Evolutionary conservation across 53 echinoderm and acorn worm genomes (phyloP).

Genomic region (Mesocentrotus franciscanus): DNA sequence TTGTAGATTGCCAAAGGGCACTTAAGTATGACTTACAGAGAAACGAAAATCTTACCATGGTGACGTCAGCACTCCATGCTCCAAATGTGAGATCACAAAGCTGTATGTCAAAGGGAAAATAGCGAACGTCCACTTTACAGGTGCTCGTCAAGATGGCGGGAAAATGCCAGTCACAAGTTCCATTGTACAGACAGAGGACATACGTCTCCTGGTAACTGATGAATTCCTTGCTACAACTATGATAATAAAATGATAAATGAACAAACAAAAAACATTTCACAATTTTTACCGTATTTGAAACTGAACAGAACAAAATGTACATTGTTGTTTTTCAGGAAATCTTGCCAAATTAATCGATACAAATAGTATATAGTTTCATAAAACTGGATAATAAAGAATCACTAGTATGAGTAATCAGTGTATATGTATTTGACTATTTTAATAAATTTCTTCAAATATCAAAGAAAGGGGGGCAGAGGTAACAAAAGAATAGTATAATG

Average conservation of each 20-base stretch:
- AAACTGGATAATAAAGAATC: no score
- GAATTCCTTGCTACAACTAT: conserved; percentile 65
- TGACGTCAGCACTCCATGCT: conserved; percentile 66
- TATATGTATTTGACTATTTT: no score
- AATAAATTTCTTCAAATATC: no score
- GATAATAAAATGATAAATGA: not conserved
- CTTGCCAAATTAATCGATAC: no score
- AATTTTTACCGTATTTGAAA: no score
- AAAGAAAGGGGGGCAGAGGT: no score
- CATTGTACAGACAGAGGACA: conserved; percentile 54
- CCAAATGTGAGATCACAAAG: conserved; percentile 68
- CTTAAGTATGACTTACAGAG: not conserved
- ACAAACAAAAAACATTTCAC: not conserved
- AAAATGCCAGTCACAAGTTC: conserved; percentile 65
- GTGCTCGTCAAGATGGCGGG: conserved; percentile 69
- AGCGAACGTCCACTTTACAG: conserved; percentile 63
- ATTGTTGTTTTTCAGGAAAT: no score
- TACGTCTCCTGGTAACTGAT: conserved; percentile 66
- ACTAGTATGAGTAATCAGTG: no score
- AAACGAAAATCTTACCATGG: conserved; percentile 21
- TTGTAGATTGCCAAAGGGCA: not conserved
- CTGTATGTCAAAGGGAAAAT: conserved; percentile 65
- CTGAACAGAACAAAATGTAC: no score
- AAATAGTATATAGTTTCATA: no score
- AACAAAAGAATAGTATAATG: no score